Conservation (phyloP, 2,888 invertebrate genomes). For the Eupsilia transversa region DNA sequence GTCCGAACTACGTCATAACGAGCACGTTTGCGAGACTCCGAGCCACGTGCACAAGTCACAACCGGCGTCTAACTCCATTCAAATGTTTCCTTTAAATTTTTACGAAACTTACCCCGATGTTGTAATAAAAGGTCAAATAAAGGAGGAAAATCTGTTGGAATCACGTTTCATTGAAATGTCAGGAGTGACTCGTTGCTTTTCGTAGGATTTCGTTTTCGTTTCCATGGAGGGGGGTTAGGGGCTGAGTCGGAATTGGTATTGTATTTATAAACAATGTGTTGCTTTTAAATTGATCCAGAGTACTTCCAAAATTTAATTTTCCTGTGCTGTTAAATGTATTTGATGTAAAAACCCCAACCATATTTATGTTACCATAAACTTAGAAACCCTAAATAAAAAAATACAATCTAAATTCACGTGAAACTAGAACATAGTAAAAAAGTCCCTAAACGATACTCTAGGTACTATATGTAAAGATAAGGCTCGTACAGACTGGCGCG, state of each 20-base stretch:
- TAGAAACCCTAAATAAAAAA: neutral
- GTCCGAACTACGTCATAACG: constrained; percentile 55
- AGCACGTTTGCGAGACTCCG: constrained; percentile 57
- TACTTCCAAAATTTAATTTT: neutral
- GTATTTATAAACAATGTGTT: constrained; percentile 37
- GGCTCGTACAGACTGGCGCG: too few relatives aligned
- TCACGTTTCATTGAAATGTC: constrained; percentile 48
- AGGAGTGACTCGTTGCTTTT: constrained; percentile 32
- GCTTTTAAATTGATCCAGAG: constrained; percentile 5
- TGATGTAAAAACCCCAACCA: neutral
- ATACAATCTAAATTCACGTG: neutral
- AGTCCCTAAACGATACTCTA: neutral
- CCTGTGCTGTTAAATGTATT: neutral
- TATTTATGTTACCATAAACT: neutral
- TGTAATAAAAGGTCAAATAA: constrained; percentile 43
- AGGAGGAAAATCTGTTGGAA: constrained; percentile 48
- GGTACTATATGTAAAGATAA: too few relatives aligned
- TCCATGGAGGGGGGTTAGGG: constrained; percentile 3
- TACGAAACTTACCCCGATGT: constrained; percentile 21
- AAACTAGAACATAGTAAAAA: neutral
- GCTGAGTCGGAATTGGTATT: constrained; percentile 20
- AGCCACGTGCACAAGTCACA: constrained; percentile 49
- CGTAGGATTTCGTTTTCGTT: constrained; percentile 34
- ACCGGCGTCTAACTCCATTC: constrained; percentile 41
- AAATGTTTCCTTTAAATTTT: constrained; percentile 46